Conservation (phyloP, 2,888 invertebrate genomes). For the Furcula furcula region DNA sequence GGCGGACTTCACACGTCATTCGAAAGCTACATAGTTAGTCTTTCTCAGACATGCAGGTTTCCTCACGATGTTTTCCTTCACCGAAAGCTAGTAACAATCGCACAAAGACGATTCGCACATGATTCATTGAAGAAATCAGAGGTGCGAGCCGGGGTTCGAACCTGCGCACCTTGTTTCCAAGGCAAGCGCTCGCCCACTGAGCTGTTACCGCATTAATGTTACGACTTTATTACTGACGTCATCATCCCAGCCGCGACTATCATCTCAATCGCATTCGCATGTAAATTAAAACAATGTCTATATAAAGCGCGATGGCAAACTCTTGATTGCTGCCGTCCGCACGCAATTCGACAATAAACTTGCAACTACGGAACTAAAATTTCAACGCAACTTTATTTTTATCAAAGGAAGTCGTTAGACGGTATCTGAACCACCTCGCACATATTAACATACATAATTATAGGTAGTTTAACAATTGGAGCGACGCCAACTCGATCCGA, state of each 20-base stretch:
- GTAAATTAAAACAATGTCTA: conserved; percentile 78
- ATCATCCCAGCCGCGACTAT: conserved; percentile 49
- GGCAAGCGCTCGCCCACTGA: too few species aligned
- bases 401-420: conserved; percentile 80
- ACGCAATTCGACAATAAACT: conserved; percentile 78
- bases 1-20: too few species aligned
- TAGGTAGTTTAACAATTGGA: conserved; percentile 77
- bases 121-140: too few species aligned
- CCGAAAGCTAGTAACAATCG: too few species aligned
- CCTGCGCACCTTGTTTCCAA: too few species aligned
- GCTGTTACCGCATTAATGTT: too few species aligned
- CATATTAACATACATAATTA: conserved; percentile 80
- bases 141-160: too few species aligned
- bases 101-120: too few species aligned
- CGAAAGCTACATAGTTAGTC: too few species aligned
- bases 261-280: conserved; percentile 57
- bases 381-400: conserved; percentile 81
- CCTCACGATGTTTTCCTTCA: too few species aligned
- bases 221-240: conserved; percentile 25
- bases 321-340: conserved; percentile 62
- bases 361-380: conserved; percentile 78
- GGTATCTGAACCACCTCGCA: conserved; percentile 75
- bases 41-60: too few species aligned
- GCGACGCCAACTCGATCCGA: conserved; percentile 64
- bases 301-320: conserved; percentile 71